Conservation (phyloP, 2,113 vertebrate species). For the Sturnira hondurensis region DNA sequence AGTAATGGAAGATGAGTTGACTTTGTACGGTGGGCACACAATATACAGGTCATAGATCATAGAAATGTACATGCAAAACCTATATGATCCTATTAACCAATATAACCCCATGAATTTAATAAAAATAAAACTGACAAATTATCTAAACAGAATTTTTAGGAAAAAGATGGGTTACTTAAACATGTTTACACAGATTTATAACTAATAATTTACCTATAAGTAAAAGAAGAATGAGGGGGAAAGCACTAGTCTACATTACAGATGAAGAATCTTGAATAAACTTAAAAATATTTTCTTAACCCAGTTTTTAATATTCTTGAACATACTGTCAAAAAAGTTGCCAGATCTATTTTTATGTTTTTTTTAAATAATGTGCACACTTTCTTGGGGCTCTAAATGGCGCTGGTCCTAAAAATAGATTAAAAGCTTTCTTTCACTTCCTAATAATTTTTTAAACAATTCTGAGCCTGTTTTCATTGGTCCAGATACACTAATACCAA, state of each 20-base stretch:
- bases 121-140: not conserved
- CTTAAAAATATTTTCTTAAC: constrained; percentile 12
- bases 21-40: not conserved
- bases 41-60: not conserved
- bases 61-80: not conserved
- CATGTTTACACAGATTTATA: not conserved
- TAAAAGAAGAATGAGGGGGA: not conserved
- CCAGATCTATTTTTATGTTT: not conserved
- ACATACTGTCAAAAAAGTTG: not conserved
- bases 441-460: not conserved
- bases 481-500: not conserved
- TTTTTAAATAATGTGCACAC: not conserved
- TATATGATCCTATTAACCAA: not conserved
- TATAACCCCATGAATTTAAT: not conserved
- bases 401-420: not conserved
- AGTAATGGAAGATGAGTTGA: not conserved
- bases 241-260: not conserved
- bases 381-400: constrained; percentile 14
- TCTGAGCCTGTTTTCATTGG: not conserved
- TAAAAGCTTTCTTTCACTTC: not conserved
- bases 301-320: not conserved
- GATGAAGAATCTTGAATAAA: not conserved
- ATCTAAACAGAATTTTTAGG: not conserved
- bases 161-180: not conserved
- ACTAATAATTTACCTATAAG: not conserved